Conservation (phyloP, 2,888 invertebrate genomes). For the Andrena praecox region DNA sequence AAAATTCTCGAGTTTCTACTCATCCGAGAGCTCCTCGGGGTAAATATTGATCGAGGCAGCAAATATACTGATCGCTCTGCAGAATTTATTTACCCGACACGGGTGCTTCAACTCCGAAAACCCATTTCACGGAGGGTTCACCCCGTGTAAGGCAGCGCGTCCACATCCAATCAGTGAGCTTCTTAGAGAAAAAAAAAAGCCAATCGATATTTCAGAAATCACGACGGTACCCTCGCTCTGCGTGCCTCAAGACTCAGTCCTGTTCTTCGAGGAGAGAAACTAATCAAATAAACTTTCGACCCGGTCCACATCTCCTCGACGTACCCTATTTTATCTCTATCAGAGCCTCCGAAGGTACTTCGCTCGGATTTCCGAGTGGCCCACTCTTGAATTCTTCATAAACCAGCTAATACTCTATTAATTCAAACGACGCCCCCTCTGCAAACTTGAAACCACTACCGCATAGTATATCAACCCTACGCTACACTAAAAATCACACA, state of each 20-base stretch:
- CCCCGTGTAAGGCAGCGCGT: neutral
- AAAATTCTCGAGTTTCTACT: neutral
- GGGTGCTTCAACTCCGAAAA: conserved; percentile 9
- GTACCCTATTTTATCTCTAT: neutral
- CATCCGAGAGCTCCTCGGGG: neutral
- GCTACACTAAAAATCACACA: too few relatives aligned
- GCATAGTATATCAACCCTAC: too few relatives aligned
- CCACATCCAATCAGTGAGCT: conserved; percentile 35
- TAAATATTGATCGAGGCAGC: conserved; percentile 16
- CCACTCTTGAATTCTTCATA: conserved; percentile 4
- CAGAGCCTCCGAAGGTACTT: neutral
- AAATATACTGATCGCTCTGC: conserved; percentile 11
- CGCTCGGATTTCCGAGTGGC: neutral
- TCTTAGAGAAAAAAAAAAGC: conserved; percentile 20
- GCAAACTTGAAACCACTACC: neutral
- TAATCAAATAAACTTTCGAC: conserved; percentile 6
- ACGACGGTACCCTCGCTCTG: neutral
- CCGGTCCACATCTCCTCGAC: neutral
- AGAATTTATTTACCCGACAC: conserved; percentile 35
- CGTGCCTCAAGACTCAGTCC: neutral
- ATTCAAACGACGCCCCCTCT: neutral
- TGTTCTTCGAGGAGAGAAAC: neutral
- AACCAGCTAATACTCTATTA: neutral
- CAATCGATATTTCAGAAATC: conserved; percentile 25
- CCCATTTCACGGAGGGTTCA: conserved; percentile 13